These are phyloP conservation scores for Trichoplusia ni DNA, from an alignment of 1,140 invertebrate species.

Conservation along the genomic window DNA sequence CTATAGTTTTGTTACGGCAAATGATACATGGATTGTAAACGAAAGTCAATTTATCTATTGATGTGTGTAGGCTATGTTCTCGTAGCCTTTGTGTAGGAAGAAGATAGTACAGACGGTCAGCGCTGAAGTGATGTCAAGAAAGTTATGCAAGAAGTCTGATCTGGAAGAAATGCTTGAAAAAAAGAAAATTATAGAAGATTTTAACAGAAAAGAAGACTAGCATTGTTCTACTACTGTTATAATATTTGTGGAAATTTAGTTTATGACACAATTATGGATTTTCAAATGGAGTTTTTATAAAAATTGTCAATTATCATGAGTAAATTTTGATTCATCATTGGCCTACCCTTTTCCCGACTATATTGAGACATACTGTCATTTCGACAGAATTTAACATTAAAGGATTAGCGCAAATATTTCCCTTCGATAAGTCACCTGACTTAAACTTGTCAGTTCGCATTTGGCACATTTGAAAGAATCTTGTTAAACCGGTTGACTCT, in stretches of 20 bases:
- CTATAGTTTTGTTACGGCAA: not conserved
- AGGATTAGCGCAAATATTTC: too few relatives aligned
- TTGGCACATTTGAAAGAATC: too few relatives aligned
- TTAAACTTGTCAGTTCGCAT: too few relatives aligned
- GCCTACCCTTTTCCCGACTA: too few relatives aligned
- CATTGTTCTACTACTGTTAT: not conserved
- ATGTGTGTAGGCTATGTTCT: not conserved
- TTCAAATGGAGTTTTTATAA: not conserved
- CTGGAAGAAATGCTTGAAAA: not conserved
- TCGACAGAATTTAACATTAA: too few relatives aligned
- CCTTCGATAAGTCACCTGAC: too few relatives aligned
- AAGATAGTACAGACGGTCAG: constrained; percentile 6
- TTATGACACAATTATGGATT: not conserved
- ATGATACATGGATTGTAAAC: not conserved
- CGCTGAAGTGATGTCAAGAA: not conserved
- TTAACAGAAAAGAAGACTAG: not conserved
- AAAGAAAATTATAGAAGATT: not conserved
- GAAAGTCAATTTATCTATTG: constrained; percentile 6
- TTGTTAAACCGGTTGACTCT: too few relatives aligned
- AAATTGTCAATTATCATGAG: too few relatives aligned
- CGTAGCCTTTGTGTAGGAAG: not conserved
- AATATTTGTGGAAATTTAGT: not conserved
- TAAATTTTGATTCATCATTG: too few relatives aligned
- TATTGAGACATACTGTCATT: too few relatives aligned
- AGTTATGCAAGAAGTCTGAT: not conserved